A percentile compares a stretch with the other conserved stretches of the same genome.
phyloP scores from a whole-genome alignment of 2,797 vertebrate species.

The Gymnocypris eckloni region DNA sequence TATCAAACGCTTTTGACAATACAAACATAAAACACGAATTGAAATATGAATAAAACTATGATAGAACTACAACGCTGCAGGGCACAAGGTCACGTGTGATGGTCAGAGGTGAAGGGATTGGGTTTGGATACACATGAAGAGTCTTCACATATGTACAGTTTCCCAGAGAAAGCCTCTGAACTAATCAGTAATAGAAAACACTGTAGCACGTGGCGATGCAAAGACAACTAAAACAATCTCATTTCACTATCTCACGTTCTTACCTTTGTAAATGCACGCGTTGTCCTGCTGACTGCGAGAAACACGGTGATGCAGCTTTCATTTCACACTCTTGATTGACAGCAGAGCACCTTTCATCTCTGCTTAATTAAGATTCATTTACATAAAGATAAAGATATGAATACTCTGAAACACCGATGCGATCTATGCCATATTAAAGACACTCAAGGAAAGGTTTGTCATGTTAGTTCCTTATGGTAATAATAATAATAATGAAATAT shows the following conservation, averaged over 20 bases:
- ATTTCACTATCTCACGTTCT: neutral
- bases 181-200: conserved; percentile 54
- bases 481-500: neutral
- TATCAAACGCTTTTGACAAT: neutral
- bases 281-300: neutral
- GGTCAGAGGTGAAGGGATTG: conserved; percentile 65
- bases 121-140: conserved; percentile 75
- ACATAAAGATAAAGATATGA: neutral
- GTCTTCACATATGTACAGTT: conserved; percentile 76
- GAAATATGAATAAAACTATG: neutral
- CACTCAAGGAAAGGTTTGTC: neutral
- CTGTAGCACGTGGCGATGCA: neutral
- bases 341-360: neutral
- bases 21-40: neutral
- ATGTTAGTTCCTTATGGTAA: neutral
- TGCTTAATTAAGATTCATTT: neutral
- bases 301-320: neutral
- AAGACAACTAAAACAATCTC: neutral
- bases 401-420: neutral
- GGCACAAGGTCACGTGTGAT: neutral
- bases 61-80: neutral
- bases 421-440: neutral
- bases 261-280: conserved; percentile 31
- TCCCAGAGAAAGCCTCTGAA: conserved; percentile 74
- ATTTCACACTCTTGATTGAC: neutral